Percentiles rank a stretch among this genome's conserved stretches.
phyloP scores from a whole-genome alignment of 2,113 vertebrate species.

The Psilopogon haemacephalus region DNA sequence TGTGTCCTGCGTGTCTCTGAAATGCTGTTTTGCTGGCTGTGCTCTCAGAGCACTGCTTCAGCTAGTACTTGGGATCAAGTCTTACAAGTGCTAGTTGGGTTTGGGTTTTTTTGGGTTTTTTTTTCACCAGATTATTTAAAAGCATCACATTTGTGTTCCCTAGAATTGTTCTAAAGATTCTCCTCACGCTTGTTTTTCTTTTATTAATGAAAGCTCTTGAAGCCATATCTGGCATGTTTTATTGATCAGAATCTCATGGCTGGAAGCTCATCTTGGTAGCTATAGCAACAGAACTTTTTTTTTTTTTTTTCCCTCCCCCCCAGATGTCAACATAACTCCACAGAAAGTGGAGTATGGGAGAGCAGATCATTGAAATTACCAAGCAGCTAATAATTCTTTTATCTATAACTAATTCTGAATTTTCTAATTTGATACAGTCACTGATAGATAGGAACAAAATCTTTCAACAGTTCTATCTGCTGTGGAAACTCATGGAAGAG shows the following conservation, averaged over 20 bases:
- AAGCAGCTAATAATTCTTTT: slow-evolving; percentile 12
- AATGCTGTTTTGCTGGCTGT: neutral
- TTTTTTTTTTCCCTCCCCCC: neutral
- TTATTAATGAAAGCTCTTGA: slow-evolving; percentile 38
- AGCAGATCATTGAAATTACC: slow-evolving; percentile 26
- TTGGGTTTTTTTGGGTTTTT: neutral
- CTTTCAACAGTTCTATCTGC: neutral
- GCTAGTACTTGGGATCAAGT: neutral
- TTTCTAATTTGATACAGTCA: slow-evolving; percentile 17
- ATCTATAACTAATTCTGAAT: neutral
- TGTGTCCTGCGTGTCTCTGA: neutral
- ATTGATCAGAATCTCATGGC: slow-evolving; percentile 56
- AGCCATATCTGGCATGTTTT: slow-evolving; percentile 58
- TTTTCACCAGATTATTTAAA: slow-evolving; percentile 9
- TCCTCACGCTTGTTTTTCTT: neutral
- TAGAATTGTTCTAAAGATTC: slow-evolving; percentile 6
- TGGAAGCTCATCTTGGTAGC: slow-evolving; percentile 48
- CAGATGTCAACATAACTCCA: neutral
- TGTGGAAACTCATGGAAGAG: neutral
- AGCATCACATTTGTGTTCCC: neutral
- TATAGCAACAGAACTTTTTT: slow-evolving; percentile 38
- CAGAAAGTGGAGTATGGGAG: neutral
- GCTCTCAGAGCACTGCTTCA: neutral
- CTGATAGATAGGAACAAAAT: slow-evolving; percentile 24
- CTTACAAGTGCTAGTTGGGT: neutral